A percentile compares a stretch with the other conserved stretches of the same genome.
phyloP scores from a whole-genome alignment of 2,113 vertebrate species.

The Triplophysa dalaica region DNA sequence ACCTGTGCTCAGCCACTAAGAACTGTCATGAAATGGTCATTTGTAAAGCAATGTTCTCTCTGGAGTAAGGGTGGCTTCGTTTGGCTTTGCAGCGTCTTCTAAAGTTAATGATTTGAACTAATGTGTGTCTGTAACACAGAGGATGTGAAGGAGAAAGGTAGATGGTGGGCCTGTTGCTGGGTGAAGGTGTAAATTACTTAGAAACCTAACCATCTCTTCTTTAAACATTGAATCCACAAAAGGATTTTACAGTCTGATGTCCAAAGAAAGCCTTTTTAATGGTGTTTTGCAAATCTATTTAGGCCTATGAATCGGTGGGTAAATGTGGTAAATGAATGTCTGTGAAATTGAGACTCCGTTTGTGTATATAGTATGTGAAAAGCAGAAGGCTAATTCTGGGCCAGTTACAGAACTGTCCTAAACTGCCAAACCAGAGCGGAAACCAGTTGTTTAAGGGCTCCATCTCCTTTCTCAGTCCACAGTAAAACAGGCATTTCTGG shows the following conservation, averaged over 20 bases:
- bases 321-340: background rate
- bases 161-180: background rate
- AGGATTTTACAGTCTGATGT: too few relatives aligned
- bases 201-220: background rate
- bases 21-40: constrained; percentile 3
- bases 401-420: background rate
- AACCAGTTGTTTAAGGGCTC: constrained; percentile 26
- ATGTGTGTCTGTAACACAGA: constrained; percentile 36
- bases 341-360: background rate
- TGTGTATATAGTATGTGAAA: constrained; percentile 12
- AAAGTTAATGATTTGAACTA: constrained; percentile 44
- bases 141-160: background rate
- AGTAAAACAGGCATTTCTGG: background rate
- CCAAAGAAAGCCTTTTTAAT: background rate
- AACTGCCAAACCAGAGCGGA: constrained; percentile 17
- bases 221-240: background rate
- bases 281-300: background rate
- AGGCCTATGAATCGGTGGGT: too few relatives aligned
- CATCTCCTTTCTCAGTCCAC: background rate
- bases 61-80: background rate
- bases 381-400: constrained; percentile 9
- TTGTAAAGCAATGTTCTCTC: constrained; percentile 22
- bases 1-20: constrained; percentile 10
- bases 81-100: constrained; percentile 17
- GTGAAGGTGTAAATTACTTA: background rate